Evolutionary conservation across 2,888 invertebrate species (phyloP).

Genomic region (Trissolcus brochymenae): DNA sequence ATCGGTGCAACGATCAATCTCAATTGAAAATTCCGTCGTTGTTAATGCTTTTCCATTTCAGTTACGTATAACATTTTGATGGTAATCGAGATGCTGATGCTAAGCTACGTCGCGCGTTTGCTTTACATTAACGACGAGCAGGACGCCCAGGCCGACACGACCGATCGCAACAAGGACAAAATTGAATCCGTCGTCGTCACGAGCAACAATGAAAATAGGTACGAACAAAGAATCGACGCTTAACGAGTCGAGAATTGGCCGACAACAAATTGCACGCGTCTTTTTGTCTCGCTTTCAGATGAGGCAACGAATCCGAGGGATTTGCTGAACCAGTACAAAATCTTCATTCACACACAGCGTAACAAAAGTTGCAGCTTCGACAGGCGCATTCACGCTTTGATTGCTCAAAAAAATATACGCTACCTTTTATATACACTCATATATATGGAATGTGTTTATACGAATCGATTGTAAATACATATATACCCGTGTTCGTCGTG

Average conservation of each 20-base stretch:
- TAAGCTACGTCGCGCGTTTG: slow-evolving; percentile 81
- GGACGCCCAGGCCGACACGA: slow-evolving; percentile 50
- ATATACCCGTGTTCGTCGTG: too few species aligned
- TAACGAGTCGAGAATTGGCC: slow-evolving; percentile 24
- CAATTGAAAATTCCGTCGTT: slow-evolving; percentile 48
- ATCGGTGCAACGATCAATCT: slow-evolving; percentile 42
- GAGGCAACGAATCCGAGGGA: slow-evolving; percentile 15
- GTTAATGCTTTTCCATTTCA: slow-evolving; percentile 74
- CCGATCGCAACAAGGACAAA: slow-evolving; percentile 65
- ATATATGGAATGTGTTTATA: too few species aligned
- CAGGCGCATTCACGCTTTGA: slow-evolving; percentile 6
- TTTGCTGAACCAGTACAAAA: slow-evolving; percentile 35
- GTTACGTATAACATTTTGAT: slow-evolving; percentile 83
- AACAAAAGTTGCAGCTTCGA: slow-evolving; percentile 6
- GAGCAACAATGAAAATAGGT: slow-evolving; percentile 64
- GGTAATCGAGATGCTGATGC: slow-evolving; percentile 83
- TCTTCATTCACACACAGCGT: not conserved
- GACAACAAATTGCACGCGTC: slow-evolving; percentile 10
- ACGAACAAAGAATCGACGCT: slow-evolving; percentile 24
- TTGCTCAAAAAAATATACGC: not conserved
- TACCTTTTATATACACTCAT: too few species aligned
- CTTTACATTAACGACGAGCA: slow-evolving; percentile 78
- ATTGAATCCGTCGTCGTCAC: slow-evolving; percentile 58
- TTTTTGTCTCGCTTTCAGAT: slow-evolving; percentile 22
- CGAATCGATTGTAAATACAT: not conserved